These are phyloP conservation scores for Pterostichus madidus DNA, from an alignment of 2,888 invertebrate species.

Conservation along the genomic window DNA sequence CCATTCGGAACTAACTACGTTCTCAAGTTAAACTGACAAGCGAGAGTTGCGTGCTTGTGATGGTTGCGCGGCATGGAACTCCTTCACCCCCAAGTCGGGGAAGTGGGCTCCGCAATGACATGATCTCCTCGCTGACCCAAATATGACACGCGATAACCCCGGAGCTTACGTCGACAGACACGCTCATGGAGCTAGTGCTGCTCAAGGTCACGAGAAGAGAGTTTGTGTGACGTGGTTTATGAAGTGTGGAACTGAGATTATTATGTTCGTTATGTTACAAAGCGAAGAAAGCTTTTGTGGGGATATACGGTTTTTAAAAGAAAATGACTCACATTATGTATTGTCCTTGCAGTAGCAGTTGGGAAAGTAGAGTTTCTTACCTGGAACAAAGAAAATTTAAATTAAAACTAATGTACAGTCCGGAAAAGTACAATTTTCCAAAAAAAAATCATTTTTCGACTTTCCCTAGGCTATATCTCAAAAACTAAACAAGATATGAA, in stretches of 20 bases:
- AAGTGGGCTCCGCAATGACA: constrained; percentile 8
- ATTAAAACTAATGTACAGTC: too few species aligned
- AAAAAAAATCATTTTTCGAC: too few species aligned
- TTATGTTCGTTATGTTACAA: neutral
- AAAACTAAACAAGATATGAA: too few species aligned
- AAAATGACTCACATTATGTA: neutral
- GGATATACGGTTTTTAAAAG: too few species aligned
- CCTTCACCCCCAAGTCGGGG: neutral
- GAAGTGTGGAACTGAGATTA: constrained; percentile 5
- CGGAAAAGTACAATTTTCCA: too few species aligned
- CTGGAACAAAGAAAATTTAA: constrained; percentile 32
- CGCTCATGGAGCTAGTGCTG: neutral
- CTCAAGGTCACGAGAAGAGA: constrained; percentile 1
- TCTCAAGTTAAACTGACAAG: constrained; percentile 48
- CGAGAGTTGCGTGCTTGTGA: neutral
- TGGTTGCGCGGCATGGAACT: neutral
- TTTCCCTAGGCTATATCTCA: too few species aligned
- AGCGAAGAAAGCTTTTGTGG: neutral
- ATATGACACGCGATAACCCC: constrained; percentile 46
- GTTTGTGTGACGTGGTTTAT: neutral
- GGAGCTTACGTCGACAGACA: constrained; percentile 18
- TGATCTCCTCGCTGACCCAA: constrained; percentile 45
- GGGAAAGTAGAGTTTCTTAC: constrained; percentile 11
- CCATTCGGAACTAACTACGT: constrained; percentile 49
- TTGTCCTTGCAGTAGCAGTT: neutral